phyloP scores from a whole-genome alignment of 2,888 invertebrate genomes.

The Caenorhabditis doughertyi region DNA sequence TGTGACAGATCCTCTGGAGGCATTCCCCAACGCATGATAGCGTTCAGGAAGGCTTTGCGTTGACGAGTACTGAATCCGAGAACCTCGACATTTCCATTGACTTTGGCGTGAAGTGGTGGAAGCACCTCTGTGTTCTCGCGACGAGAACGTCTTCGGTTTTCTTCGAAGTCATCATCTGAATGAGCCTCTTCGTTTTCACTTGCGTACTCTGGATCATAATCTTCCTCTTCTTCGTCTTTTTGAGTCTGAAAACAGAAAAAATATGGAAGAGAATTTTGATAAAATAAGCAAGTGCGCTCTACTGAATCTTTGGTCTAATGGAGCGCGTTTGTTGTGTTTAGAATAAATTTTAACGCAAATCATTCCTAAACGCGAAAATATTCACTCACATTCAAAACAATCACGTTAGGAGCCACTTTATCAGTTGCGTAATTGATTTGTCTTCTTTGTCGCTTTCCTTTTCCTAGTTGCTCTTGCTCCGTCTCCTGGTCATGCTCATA shows the following conservation, averaged over 20 bases:
- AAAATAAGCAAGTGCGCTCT: no score
- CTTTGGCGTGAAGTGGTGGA: constrained; percentile 95
- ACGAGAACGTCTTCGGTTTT: constrained; percentile 58
- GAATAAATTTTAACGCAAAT: constrained; percentile 48
- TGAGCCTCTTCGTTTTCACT: constrained; percentile 86
- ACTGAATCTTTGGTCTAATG: no score
- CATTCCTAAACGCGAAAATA: constrained; percentile 10
- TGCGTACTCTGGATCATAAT: constrained; percentile 60
- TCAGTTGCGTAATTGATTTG: constrained; percentile 83
- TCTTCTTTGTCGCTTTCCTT: constrained; percentile 90
- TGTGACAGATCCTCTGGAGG: constrained; percentile 98
- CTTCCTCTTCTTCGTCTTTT: no score
- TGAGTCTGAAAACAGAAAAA: no score
- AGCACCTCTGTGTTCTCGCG: constrained; percentile 90
- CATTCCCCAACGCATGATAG: constrained; percentile 99
- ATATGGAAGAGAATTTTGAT: no score
- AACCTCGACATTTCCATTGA: constrained; percentile 85
- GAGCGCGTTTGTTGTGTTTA: no score
- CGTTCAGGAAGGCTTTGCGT: constrained; percentile 98
- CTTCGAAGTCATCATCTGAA: constrained; percentile 91
- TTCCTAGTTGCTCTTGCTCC: constrained; percentile 83
- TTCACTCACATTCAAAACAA: background rate
- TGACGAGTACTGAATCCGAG: constrained; percentile 98
- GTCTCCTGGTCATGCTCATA: constrained; percentile 99
- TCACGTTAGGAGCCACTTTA: constrained; percentile 75